phyloP scores from a whole-genome alignment of 2,888 invertebrate genomes.

The Oscheius sp. region DNA sequence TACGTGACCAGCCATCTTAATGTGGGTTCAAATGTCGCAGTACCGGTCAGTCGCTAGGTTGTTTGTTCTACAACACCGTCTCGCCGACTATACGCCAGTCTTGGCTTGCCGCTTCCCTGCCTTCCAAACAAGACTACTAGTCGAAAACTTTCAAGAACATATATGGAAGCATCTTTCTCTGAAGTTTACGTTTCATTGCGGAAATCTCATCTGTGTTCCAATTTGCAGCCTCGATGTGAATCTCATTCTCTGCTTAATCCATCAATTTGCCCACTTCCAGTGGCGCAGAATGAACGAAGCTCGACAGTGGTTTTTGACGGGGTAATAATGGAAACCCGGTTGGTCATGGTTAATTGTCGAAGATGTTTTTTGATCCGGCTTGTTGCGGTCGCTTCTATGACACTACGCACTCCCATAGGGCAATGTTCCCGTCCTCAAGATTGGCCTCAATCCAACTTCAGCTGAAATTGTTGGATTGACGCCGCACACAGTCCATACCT shows the following conservation, averaged over 20 bases:
- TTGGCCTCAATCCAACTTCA: slow-evolving; percentile 35
- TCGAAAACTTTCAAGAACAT: no score
- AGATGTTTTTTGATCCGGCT: no score
- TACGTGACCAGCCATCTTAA: slow-evolving; percentile 6
- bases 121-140: slow-evolving; percentile 17
- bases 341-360: no score
- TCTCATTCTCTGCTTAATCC: slow-evolving; percentile 11
- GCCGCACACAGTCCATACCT: slow-evolving; percentile 25
- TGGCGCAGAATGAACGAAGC: neutral
- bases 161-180: no score
- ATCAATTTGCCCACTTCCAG: neutral
- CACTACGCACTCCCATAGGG: neutral
- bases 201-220: neutral
- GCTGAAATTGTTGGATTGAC: slow-evolving; percentile 29
- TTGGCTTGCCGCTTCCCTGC: slow-evolving; percentile 26
- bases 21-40: slow-evolving; percentile 35
- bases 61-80: slow-evolving; percentile 33
- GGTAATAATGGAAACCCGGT: no score
- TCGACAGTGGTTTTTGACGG: no score
- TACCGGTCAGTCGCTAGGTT: slow-evolving; percentile 31
- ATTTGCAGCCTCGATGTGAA: neutral
- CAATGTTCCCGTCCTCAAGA: slow-evolving; percentile 18
- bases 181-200: neutral
- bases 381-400: no score
- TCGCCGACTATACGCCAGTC: slow-evolving; percentile 31